Conservation (phyloP, 2,113 vertebrate genomes). For the Nesoenas mayeri region DNA sequence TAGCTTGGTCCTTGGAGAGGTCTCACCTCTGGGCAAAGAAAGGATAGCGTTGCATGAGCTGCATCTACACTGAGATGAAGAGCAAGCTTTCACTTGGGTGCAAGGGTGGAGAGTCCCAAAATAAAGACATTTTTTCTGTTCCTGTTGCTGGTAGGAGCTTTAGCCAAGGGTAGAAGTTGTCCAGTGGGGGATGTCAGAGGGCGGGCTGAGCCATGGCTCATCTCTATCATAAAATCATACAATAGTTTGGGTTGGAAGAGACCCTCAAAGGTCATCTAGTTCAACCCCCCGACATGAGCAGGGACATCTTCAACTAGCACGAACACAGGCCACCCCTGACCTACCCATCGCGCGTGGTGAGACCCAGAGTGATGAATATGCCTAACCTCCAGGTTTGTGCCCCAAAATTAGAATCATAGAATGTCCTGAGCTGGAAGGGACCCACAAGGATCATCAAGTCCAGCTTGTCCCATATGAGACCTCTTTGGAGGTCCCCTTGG, state of each 20-base stretch:
- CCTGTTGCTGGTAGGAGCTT: background rate
- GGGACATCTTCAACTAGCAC: no score
- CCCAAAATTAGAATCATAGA: no score
- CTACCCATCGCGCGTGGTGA: fast-evolving
- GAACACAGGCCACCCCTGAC: background rate
- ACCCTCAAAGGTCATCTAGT: no score
- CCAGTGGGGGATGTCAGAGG: fast-evolving
- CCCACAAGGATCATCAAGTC: no score
- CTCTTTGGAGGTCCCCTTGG: no score
- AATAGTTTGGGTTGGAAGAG: no score
- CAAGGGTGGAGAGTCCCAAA: background rate
- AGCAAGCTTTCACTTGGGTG: background rate
- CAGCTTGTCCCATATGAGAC: no score
- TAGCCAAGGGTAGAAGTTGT: background rate
- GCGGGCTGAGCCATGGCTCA: background rate
- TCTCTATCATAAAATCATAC: background rate
- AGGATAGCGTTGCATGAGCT: background rate
- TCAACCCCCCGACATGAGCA: no score
- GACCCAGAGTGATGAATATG: fast-evolving
- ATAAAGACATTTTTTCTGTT: background rate
- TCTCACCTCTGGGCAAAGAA: background rate
- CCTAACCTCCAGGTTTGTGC: background rate
- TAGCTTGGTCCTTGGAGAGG: background rate
- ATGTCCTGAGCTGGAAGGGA: no score
- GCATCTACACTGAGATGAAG: background rate